Evolutionary conservation across 1,140 invertebrate genomes (phyloP).

Genomic region (Bombyx mandarina): DNA sequence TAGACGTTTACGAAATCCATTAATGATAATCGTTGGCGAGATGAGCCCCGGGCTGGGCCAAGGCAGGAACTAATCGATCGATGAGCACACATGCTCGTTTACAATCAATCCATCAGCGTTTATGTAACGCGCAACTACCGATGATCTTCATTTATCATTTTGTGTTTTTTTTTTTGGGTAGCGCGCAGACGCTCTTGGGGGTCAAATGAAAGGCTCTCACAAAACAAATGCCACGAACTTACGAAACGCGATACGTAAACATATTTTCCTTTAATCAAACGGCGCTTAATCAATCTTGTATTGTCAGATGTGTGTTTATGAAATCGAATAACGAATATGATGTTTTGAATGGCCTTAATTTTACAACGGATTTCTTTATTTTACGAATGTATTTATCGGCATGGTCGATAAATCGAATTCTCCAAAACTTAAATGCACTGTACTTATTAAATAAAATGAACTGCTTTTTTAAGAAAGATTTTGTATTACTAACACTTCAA

Average conservation of each 20-base stretch:
- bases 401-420: no score
- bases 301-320: background rate
- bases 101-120: conserved; percentile 68
- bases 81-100: conserved; percentile 52
- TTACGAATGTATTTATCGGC: no score
- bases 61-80: conserved; percentile 59
- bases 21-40: conserved; percentile 59
- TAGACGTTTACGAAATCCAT: conserved; percentile 54
- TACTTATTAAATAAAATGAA: no score
- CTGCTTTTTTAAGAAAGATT: no score
- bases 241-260: conserved; percentile 34
- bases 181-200: conserved; percentile 46
- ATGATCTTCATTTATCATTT: conserved; percentile 67
- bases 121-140: conserved; percentile 62
- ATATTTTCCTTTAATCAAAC: conserved; percentile 24
- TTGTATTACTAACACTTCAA: no score
- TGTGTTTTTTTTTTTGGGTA: conserved; percentile 46
- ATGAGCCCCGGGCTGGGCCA: conserved; percentile 30
- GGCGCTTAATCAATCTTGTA: conserved; percentile 15
- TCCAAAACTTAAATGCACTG: no score
- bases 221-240: conserved; percentile 32
- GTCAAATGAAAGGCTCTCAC: conserved; percentile 34
- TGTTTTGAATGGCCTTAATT: no score
- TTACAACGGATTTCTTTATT: no score
- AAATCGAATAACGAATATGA: no score